Conservation (phyloP, 2,797 vertebrate genomes). For the Manis crassicaudata region DNA sequence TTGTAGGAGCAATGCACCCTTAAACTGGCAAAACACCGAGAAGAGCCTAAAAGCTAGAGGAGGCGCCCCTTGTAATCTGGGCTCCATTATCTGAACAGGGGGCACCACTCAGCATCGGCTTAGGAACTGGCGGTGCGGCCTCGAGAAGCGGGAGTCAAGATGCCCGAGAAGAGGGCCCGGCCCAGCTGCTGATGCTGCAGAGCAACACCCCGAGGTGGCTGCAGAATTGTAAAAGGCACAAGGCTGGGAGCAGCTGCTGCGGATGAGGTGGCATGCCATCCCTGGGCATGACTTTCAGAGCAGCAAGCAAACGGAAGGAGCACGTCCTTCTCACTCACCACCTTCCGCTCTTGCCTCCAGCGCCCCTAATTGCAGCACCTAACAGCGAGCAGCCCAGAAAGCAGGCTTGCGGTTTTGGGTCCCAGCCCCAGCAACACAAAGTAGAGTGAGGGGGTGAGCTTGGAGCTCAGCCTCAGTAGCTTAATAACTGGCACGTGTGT, state of each 20-base stretch:
- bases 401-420: background rate
- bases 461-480: background rate
- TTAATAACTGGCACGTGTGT: background rate
- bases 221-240: background rate
- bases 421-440: background rate
- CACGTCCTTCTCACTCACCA: background rate
- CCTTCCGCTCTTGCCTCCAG: background rate
- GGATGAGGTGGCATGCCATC: background rate
- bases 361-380: background rate
- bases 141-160: background rate
- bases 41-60: background rate
- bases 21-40: background rate
- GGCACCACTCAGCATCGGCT: background rate
- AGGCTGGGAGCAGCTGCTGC: background rate
- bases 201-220: too few relatives aligned
- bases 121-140: too few relatives aligned
- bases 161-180: background rate
- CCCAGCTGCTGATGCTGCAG: background rate
- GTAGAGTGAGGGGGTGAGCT: background rate
- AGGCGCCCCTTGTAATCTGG: background rate
- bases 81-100: background rate
- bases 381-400: background rate
- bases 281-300: background rate
- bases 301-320: background rate
- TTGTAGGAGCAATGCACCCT: background rate